These are phyloP conservation scores for Solenodon paradoxus DNA, from an alignment of 2,113 vertebrate species.

Conservation along the genomic window DNA sequence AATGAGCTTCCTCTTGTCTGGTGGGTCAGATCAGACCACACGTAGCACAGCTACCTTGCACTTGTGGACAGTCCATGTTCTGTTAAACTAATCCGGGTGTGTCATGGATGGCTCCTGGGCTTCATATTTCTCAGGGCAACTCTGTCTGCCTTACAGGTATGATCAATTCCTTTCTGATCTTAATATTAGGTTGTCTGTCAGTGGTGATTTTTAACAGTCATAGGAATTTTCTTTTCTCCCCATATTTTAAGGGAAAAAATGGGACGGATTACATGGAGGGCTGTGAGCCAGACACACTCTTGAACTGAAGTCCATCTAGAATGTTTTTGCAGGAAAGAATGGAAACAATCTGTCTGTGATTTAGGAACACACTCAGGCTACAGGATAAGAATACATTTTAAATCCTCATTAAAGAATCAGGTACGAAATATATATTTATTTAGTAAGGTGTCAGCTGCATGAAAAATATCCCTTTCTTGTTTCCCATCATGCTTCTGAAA, in stretches of 20 bases:
- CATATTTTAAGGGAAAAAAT: conserved; percentile 32
- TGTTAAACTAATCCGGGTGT: not conserved
- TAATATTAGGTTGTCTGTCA: not conserved
- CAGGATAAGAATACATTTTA: not conserved
- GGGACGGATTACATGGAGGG: not conserved
- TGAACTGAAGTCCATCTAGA: conserved; percentile 24
- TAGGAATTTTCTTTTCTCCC: not conserved
- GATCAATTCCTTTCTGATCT: not conserved
- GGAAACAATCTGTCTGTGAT: conserved; percentile 16
- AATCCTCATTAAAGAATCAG: conserved; percentile 18
- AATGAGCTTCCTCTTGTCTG: not conserved
- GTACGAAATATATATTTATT: conserved; percentile 20
- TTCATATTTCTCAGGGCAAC: not conserved
- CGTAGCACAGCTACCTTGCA: fast-evolving
- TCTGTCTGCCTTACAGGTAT: not conserved
- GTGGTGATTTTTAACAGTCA: not conserved
- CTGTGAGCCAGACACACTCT: not conserved
- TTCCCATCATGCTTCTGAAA: conserved; percentile 14
- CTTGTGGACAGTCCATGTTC: not conserved
- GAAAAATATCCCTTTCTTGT: not conserved
- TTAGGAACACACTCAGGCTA: not conserved
- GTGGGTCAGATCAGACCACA: not conserved
- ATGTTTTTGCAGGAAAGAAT: conserved; percentile 14
- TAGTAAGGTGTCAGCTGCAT: not conserved
- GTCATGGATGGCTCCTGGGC: not conserved